Evolutionary conservation across 2,888 invertebrate species (phyloP).

Genomic region (Drosophila mettleri): DNA sequence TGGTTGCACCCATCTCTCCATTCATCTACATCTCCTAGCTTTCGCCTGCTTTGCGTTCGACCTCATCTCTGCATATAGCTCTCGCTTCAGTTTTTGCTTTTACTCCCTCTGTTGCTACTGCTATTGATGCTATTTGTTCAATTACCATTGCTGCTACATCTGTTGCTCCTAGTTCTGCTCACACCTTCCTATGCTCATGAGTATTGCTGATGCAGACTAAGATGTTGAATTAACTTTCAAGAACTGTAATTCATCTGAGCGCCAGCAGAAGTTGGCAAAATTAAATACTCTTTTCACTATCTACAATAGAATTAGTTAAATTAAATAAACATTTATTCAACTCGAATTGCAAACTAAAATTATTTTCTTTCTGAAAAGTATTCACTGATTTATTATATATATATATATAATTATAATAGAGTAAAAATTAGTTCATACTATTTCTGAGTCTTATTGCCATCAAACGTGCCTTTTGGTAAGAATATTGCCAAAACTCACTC

Average conservation of each 20-base stretch:
- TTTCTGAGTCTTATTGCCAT: not conserved
- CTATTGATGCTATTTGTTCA: not conserved
- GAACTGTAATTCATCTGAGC: conserved; percentile 6
- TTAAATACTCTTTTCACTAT: conserved; percentile 12
- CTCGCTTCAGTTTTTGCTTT: not conserved
- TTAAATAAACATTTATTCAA: too few species aligned
- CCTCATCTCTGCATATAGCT: not conserved
- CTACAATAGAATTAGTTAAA: not conserved
- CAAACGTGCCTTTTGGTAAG: conserved; percentile 4
- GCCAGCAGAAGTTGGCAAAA: not conserved
- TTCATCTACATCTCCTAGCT: not conserved
- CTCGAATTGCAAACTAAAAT: too few species aligned
- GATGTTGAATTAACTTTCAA: conserved; percentile 32
- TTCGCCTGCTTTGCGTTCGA: not conserved
- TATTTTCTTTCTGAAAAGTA: too few species aligned
- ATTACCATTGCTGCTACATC: not conserved
- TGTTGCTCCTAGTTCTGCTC: not conserved
- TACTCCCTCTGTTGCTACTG: not conserved
- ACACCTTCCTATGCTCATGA: not conserved
- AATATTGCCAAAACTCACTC: conserved; percentile 37
- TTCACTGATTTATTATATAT: not conserved
- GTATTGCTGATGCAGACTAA: conserved; percentile 49
- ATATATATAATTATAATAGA: not conserved
- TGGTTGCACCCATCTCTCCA: too few species aligned
- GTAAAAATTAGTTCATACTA: not conserved